Percentiles rank a stretch among this genome's conserved stretches.
phyloP scores from a whole-genome alignment of 1,140 invertebrate genomes.

The Heliconius nattereri region DNA sequence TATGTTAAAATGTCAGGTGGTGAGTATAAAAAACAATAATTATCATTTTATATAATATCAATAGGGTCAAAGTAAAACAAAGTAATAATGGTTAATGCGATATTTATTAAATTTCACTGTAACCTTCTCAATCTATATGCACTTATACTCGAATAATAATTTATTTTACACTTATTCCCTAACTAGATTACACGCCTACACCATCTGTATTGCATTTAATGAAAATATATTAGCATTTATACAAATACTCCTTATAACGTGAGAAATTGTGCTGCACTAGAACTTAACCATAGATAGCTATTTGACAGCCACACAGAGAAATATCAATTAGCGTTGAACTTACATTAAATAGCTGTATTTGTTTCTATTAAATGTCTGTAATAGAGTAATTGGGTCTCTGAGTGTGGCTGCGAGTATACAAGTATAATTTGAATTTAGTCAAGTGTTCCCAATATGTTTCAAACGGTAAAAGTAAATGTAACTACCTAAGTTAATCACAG shows the following conservation, averaged over 20 bases:
- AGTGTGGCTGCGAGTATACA: conserved; percentile 26
- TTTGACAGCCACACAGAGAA: conserved; percentile 11
- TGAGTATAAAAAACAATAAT: too few species aligned
- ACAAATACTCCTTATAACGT: conserved; percentile 33
- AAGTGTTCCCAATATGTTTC: conserved; percentile 47
- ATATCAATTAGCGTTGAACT: background rate
- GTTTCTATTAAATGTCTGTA: background rate
- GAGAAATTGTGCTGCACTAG: conserved; percentile 44
- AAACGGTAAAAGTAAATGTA: conserved; percentile 53
- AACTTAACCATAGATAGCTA: conserved; percentile 27
- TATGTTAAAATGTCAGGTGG: too few species aligned
- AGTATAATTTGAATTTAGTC: conserved; percentile 44
- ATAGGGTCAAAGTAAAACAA: conserved; percentile 45
- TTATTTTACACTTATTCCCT: conserved; percentile 75
- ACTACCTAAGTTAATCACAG: conserved; percentile 74
- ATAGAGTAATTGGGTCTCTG: background rate
- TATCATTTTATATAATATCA: too few species aligned
- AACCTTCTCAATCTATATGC: conserved; percentile 76
- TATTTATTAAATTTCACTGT: conserved; percentile 81
- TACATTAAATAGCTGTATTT: background rate
- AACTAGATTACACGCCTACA: conserved; percentile 63
- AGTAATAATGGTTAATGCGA: conserved; percentile 70
- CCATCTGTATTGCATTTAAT: conserved; percentile 73
- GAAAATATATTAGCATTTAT: conserved; percentile 64
- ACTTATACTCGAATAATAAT: conserved; percentile 77